Evolutionary conservation across 2,888 invertebrate species (phyloP).

Genomic region (Stenodera caucasica): DNA sequence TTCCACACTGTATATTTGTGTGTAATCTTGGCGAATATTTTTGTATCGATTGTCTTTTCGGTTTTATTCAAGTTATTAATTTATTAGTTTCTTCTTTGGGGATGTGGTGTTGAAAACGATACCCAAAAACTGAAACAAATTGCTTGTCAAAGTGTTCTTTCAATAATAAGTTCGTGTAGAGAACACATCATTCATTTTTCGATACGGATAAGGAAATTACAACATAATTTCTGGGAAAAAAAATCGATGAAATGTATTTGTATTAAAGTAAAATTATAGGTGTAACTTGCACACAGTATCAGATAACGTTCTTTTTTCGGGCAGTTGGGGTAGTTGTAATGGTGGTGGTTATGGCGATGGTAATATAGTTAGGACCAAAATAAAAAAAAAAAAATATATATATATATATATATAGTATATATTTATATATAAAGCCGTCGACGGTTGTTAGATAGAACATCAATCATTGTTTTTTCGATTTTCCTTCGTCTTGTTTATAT

Average conservation of each 20-base stretch:
- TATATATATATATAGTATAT: background rate
- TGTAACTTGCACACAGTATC: slow-evolving; percentile 42
- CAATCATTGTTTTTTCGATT: slow-evolving; percentile 45
- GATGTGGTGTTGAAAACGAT: slow-evolving; percentile 31
- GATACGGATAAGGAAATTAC: slow-evolving; percentile 55
- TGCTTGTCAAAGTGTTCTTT: slow-evolving; percentile 54
- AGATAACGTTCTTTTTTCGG: slow-evolving; percentile 31
- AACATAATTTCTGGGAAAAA: slow-evolving; percentile 45
- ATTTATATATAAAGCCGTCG: slow-evolving; percentile 20
- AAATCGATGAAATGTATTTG: slow-evolving; percentile 50
- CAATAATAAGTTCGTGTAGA: slow-evolving; percentile 57
- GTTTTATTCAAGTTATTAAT: slow-evolving; percentile 12
- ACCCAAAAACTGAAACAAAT: slow-evolving; percentile 50
- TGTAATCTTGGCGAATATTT: too few relatives aligned
- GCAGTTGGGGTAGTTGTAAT: background rate
- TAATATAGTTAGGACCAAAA: slow-evolving; percentile 25
- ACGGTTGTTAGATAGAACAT: slow-evolving; percentile 45
- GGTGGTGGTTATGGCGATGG: background rate
- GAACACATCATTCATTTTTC: slow-evolving; percentile 55
- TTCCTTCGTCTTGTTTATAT: slow-evolving; percentile 18
- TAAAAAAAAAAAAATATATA: slow-evolving; percentile 34
- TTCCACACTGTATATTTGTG: too few relatives aligned
- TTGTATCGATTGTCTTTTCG: background rate
- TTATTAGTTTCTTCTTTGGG: slow-evolving; percentile 10
- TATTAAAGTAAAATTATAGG: slow-evolving; percentile 48